Evolutionary conservation across 2,888 invertebrate genomes (phyloP).

Genomic region (Globia sparganii): DNA sequence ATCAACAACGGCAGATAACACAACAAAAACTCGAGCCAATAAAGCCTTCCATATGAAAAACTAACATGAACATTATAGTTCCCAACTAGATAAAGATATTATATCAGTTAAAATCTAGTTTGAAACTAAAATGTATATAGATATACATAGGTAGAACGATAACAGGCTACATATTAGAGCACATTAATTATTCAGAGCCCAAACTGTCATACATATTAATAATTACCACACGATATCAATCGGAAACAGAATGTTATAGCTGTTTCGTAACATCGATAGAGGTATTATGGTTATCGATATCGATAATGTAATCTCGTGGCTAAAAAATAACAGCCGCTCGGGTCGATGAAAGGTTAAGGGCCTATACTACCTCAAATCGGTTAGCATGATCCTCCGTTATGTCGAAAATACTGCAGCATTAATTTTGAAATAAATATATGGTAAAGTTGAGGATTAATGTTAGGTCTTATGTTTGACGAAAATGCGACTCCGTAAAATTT

Average conservation of each 20-base stretch:
- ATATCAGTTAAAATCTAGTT: not conserved
- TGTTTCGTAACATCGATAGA: constrained; percentile 39
- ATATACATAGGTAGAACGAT: constrained; percentile 1
- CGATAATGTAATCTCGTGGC: not conserved
- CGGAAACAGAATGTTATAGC: constrained; percentile 21
- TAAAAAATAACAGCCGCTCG: no score
- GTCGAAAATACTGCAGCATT: no score
- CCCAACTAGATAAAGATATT: constrained; percentile 9
- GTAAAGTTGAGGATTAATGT: no score
- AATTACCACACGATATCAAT: constrained; percentile 35
- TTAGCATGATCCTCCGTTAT: no score
- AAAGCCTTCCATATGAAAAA: not conserved
- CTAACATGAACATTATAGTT: not conserved
- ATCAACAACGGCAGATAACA: not conserved
- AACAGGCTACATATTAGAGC: constrained; percentile 37
- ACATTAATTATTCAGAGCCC: constrained; percentile 28
- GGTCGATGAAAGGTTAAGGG: not conserved
- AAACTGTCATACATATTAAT: constrained; percentile 51
- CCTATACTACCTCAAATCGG: no score
- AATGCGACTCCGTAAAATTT: no score
- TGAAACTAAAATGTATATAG: not conserved
- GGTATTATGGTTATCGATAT: constrained; percentile 30
- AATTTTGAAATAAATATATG: no score
- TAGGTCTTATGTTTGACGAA: no score
- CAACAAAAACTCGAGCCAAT: not conserved